Percentiles rank a stretch among this genome's conserved stretches.
Evolutionary conservation across 2,797 vertebrate species (phyloP).

Genomic region (Rhabdomys pumilio): DNA sequence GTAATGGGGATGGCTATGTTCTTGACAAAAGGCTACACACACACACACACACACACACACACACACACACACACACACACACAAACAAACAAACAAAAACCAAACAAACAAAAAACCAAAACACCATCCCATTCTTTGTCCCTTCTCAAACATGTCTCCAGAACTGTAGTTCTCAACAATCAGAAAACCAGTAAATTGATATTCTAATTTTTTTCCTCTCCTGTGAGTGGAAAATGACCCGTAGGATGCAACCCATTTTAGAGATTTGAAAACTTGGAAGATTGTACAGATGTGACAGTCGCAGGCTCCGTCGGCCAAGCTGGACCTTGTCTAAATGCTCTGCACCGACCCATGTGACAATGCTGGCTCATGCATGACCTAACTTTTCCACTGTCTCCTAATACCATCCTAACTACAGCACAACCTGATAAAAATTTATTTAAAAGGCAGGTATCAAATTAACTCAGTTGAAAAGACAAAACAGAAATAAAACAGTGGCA

Average conservation of each 20-base stretch:
- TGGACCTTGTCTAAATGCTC: neutral
- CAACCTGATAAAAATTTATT: neutral
- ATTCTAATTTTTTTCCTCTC: neutral
- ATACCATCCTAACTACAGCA: neutral
- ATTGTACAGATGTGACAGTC: neutral
- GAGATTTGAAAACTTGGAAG: neutral
- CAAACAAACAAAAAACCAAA: neutral
- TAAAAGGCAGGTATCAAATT: neutral
- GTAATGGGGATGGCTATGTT: neutral
- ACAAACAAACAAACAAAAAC: neutral
- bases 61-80: no score
- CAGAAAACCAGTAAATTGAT: neutral
- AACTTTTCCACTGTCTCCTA: neutral
- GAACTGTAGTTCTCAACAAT: neutral
- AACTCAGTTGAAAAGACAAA: conserved; percentile 11
- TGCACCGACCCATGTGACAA: neutral
- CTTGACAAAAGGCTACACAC: neutral
- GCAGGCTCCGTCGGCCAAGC: neutral
- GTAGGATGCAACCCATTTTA: neutral
- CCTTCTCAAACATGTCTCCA: neutral
- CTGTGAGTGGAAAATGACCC: neutral
- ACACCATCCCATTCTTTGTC: neutral
- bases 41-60: no score
- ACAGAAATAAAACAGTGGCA: neutral
- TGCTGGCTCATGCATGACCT: neutral